Percentiles rank a stretch among this genome's conserved stretches.
Evolutionary conservation across 2,888 invertebrate species (phyloP).

Genomic region (Deilephila elpenor): DNA sequence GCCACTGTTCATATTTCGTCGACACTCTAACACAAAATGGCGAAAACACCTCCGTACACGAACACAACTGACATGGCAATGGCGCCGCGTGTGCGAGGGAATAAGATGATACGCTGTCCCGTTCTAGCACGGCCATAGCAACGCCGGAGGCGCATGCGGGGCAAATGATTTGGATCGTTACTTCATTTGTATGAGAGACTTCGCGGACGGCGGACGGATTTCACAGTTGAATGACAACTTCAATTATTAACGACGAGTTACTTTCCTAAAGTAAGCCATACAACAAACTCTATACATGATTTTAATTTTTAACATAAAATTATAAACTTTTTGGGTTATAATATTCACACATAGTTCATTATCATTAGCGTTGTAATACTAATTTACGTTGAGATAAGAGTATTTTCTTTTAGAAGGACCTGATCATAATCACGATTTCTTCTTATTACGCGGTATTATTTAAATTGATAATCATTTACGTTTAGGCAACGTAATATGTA

Average conservation of each 20-base stretch:
- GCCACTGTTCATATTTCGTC: conserved; percentile 35
- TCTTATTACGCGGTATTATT: too few species aligned
- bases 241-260: not conserved
- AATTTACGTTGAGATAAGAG: too few species aligned
- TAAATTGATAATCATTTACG: too few species aligned
- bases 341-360: too few species aligned
- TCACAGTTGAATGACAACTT: not conserved
- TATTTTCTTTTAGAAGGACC: too few species aligned
- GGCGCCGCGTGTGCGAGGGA: conserved; percentile 33
- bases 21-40: conserved; percentile 45
- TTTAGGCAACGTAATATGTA: too few species aligned
- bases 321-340: too few species aligned
- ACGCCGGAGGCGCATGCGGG: conserved; percentile 24
- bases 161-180: conserved; percentile 9
- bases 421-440: too few species aligned
- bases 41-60: conserved; percentile 38
- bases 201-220: not conserved
- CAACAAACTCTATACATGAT: too few species aligned
- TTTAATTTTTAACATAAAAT: too few species aligned
- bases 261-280: too few species aligned
- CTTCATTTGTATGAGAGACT: conserved; percentile 6
- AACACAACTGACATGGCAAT: conserved; percentile 34
- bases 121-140: conserved; percentile 37
- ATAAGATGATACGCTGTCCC: conserved; percentile 26
- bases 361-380: too few species aligned